Base-by-base conservation (phyloP, 2,113 vertebrate species). In the Nothocercus nigrocapillus region DNA sequence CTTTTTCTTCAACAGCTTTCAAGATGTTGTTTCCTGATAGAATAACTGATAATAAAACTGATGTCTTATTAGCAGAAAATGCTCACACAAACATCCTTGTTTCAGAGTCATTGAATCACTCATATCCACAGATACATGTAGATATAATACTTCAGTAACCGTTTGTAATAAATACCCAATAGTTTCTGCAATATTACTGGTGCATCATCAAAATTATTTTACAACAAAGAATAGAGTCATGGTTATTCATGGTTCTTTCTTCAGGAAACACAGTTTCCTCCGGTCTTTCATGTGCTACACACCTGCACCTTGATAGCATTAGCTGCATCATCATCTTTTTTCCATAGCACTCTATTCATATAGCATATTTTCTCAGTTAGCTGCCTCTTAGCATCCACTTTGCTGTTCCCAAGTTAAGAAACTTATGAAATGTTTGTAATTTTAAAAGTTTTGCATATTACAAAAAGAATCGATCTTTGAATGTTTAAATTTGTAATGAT, bases 1-100 rank as follows among this genome's bases (percentile, higher is more conserved):
- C 53, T 3, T 88, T 93, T 62, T 85, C 61, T 64, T 90, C 86
- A 93, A 58, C 32, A 80, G 59, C 38, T 76, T 85, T 77, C 80
- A 88, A 86, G 54, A 13, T 80, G 44, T 74, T 38, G 86, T 92
- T 96, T 93, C 54, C 83, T 81, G 63, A 69, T 61, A 77, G 22
- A 21, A 77, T 47, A 75, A 34, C 28, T 70, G 64, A 80, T 42
- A 78, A 49, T 49, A 49, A 49, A 11, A 34, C 25, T 67, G 64
- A 76, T 25, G 2, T 80, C 81, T 73, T 88, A 85, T 66, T 93
- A 86, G 22, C 19, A 38, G 22, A 82, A 54, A 34, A 14, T 82
- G n/a, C 70, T 85, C 56, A 45, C 27, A 89, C 28, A 28, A 27
- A 27, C 4, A 38, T 59, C 45, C 45, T 49, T 68, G 13, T 91